phyloP scores from a whole-genome alignment of 30 jellyfish, hydroid and myxozoan species.

The Turritopsis rubra region DNA sequence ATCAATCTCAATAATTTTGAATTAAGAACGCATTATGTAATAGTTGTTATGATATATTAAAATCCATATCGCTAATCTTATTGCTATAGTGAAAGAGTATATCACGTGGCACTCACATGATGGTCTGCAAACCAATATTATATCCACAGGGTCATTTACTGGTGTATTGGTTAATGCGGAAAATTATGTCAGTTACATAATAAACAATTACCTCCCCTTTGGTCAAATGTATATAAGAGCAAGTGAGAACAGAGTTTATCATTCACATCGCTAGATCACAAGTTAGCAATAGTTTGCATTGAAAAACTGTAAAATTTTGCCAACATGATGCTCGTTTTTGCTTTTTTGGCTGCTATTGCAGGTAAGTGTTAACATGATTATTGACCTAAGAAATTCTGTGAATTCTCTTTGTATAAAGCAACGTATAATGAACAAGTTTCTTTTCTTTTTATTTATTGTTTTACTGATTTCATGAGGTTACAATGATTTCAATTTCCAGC shows the following conservation, averaged over 20 bases:
- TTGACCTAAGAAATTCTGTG: too few species aligned
- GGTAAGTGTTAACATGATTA: neutral
- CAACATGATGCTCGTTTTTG: slow-evolving; percentile 5
- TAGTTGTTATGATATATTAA: neutral
- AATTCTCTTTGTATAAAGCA: too few species aligned
- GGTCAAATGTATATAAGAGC: neutral
- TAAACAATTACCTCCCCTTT: neutral
- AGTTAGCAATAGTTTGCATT: neutral
- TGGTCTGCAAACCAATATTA: neutral
- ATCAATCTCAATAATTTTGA: too few species aligned
- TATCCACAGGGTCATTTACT: neutral
- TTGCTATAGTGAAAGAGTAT: neutral
- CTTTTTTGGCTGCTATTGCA: neutral
- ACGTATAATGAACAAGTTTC: too few species aligned
- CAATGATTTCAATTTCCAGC: too few species aligned
- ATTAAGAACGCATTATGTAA: neutral
- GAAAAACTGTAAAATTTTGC: neutral
- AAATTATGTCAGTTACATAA: neutral
- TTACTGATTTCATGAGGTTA: too few species aligned
- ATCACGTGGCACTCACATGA: neutral
- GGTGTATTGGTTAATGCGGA: neutral
- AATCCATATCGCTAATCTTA: neutral
- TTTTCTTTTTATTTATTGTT: too few species aligned
- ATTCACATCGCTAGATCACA: neutral
- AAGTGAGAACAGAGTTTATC: neutral